Percentiles rank a stretch among this genome's conserved stretches.
These are phyloP conservation scores for Ophion obscuratus DNA, from an alignment of 2,888 invertebrate genomes.

Conservation along the genomic window DNA sequence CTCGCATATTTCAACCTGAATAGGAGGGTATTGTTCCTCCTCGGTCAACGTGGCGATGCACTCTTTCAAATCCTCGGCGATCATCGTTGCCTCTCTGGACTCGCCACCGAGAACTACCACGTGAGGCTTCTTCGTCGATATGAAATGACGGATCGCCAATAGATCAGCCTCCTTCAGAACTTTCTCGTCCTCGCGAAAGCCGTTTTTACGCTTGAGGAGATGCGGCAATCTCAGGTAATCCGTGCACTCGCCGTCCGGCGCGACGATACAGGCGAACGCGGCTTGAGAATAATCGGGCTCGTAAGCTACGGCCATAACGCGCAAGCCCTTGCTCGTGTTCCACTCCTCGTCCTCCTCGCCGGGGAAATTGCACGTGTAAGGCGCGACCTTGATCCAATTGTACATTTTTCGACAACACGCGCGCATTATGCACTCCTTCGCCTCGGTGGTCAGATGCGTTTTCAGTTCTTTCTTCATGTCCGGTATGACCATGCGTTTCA, in stretches of 20 bases:
- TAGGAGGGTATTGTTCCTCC: conserved; percentile 93
- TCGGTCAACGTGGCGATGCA: conserved; percentile 90
- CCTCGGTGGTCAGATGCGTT: conserved; percentile 91
- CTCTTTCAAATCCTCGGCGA: conserved; percentile 90
- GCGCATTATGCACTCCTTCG: conserved; percentile 92
- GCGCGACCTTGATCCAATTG: conserved; percentile 94
- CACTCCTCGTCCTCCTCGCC: conserved; percentile 96
- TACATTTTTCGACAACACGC: conserved; percentile 93
- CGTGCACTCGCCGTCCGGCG: conserved; percentile 94
- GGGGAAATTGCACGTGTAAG: conserved; percentile 89
- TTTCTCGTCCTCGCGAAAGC: conserved; percentile 88
- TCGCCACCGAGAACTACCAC: conserved; percentile 95
- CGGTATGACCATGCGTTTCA: conserved; percentile 90
- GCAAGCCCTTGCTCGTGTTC: conserved; percentile 92
- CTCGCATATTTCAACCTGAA: conserved; percentile 95
- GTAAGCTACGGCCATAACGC: conserved; percentile 94
- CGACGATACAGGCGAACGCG: conserved; percentile 93
- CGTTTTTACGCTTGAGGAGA: conserved; percentile 91
- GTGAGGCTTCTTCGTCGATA: conserved; percentile 94
- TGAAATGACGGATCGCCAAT: conserved; percentile 90
- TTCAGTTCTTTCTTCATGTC: conserved; percentile 93
- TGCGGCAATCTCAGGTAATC: conserved; percentile 95
- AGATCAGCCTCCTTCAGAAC: conserved; percentile 88
- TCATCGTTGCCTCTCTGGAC: conserved; percentile 92
- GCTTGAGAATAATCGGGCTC: conserved; percentile 92